Base-by-base conservation (phyloP, 2,888 invertebrate species). In the Idaea aversata region DNA sequence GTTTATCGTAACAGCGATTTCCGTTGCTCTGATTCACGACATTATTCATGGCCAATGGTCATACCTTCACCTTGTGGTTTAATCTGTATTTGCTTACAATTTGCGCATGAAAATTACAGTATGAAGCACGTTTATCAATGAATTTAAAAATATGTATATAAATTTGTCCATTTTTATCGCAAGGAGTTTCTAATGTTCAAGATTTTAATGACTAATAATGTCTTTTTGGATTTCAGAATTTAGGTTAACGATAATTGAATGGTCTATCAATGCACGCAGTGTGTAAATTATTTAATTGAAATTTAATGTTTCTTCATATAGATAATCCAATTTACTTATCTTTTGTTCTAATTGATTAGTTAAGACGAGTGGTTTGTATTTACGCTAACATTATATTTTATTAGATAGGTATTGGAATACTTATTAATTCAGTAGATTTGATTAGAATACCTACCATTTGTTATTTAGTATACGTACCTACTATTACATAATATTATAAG, bases 11-110 rank as follows among this genome's bases (percentile, higher is more conserved):
- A 47, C 16, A 15, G 59, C 47, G 16, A 65, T 67, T 66, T 71
- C 72, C 71, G 72, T 62, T 25, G 65, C 15, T 47, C 61, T 74
- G 73, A 74, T 71, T 74, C 72, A 74, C 59, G 65, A 25, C 35
- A 16, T 60, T 64, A 61, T 70, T 69, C 72, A 71, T 15, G 71
- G 72, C 62, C 69, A 69, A 58, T 59, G 38, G 63, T 64, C 61
- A 58, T 34, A 63, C 70, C 63, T 65, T 68, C 66, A 66, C 67
- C 59, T 68, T 72, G 68, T 66, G 67, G 62, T 63, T 61, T 67
- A 38, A 62, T 67, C 69, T 61, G 57, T 70, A 65, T 67, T 67
- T 62, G 25, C 67, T 64, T 63, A 25, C 60, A 34, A 25, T 13
- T 25, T 61, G 34, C 47, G 59, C 5, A 5, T 59, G 15, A 15